Conservation (phyloP, 2,113 vertebrate species). For the Cariama cristata region DNA sequence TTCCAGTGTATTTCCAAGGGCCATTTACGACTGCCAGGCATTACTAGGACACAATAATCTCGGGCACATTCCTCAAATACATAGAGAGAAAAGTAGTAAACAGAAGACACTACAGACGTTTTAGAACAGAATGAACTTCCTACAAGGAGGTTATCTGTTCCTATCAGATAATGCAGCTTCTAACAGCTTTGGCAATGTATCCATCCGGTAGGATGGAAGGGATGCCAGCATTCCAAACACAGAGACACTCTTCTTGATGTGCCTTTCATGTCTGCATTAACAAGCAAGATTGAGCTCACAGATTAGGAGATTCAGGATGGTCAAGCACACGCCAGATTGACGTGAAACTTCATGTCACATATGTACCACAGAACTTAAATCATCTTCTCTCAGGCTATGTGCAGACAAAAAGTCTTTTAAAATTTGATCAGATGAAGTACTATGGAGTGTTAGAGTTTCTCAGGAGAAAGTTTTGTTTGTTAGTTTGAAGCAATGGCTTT, state of each 20-base stretch:
- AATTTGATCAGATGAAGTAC: neutral
- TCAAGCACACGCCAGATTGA: neutral
- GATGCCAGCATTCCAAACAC: neutral
- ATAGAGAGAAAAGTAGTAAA: neutral
- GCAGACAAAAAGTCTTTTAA: neutral
- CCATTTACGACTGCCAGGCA: neutral
- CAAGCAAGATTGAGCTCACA: neutral
- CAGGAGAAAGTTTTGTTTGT: neutral
- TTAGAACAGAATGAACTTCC: neutral
- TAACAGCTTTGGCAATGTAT: neutral
- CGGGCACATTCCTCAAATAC: neutral
- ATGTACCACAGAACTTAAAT: neutral
- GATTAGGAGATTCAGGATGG: neutral
- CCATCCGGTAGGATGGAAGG: neutral
- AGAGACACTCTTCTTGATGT: accelerated
- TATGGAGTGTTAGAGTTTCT: neutral
- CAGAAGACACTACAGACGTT: neutral
- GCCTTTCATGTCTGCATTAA: neutral
- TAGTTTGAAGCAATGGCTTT: neutral
- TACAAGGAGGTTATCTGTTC: neutral
- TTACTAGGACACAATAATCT: neutral
- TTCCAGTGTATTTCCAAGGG: neutral
- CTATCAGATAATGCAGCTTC: neutral
- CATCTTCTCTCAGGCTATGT: neutral
- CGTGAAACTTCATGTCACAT: neutral